Base-by-base conservation (phyloP, 2,888 invertebrate genomes). In the Philonicus albiceps region DNA sequence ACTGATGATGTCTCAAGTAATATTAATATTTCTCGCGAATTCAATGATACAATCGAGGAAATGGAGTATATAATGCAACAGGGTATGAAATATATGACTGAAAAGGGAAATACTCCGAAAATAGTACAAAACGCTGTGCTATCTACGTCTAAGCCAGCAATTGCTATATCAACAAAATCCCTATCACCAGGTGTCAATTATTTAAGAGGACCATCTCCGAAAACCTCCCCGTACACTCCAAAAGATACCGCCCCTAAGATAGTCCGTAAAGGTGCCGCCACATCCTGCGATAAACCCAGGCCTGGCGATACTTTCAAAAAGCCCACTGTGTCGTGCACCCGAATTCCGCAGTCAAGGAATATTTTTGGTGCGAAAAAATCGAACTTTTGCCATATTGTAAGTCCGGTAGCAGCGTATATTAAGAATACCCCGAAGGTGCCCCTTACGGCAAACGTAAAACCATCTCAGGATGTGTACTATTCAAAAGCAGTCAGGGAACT, bases 41-140 rank as follows among this genome's bases (percentile, higher is more conserved):
- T 93, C 80, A 92, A 93, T 88, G 91, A 93, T 88, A 93, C 93
- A 3, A 90, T 93, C 86, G 93, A 93, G 89, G 92, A 93, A 89
- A 92, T 93, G 75, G 92, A 93, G 55, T 92, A 92, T 87, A 90
- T 92, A 89, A 90, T 93, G 89, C 90, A 91, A 80, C 90, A 91
- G 37, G 92, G 92, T 2, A 89, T 90, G 88, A 90, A 92, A 86
- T 91, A 91, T 86, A 90, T 91, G 89, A 86, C 87, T 27, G 86
- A 73, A 19, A 72, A 86, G 72, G 75, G 72, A 19, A 22, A 43
- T 11, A 16, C 40, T 80, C 86, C 81, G 13, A 86, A 80, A 81
- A 31, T 86, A 27, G 75, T 84, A 3, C 0, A 84, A 30, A 49
- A 31, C 30, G 72, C 22, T 1, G 43, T 73, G 16, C 30, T 72